A percentile compares a stretch with the other conserved stretches of the same genome.
phyloP scores from a whole-genome alignment of 2,113 vertebrate species.

The Noctilio leporinus region DNA sequence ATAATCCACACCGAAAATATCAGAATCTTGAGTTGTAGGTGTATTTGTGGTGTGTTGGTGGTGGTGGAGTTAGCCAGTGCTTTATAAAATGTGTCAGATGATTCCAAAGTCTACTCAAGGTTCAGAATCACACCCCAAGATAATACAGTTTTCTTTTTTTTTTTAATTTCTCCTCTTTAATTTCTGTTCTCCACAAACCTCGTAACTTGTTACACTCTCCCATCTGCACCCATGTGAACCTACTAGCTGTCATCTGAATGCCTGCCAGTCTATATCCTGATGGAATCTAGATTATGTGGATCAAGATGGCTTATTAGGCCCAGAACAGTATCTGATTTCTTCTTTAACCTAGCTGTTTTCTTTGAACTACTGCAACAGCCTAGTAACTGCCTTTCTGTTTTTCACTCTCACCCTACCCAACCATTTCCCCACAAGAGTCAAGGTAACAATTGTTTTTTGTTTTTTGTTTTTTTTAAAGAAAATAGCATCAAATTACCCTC shows the following conservation, averaged over 20 bases:
- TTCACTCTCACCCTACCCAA: neutral
- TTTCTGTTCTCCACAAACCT: neutral
- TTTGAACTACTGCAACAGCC: neutral
- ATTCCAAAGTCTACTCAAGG: neutral
- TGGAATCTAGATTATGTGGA: rapidly evolving
- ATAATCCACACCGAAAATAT: neutral
- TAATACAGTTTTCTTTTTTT: neutral
- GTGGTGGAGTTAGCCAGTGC: neutral
- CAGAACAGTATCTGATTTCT: neutral
- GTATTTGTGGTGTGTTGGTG: neutral
- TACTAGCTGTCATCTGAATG: neutral
- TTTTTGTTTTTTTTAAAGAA: neutral
- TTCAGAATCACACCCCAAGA: neutral
- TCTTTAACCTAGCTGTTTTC: neutral
- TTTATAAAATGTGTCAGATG: neutral
- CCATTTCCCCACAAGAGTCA: rapidly evolving
- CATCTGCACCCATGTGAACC: rapidly evolving
- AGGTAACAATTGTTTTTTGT: too few species aligned
- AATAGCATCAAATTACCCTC: neutral
- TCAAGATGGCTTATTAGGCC: neutral
- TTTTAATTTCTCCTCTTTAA: neutral
- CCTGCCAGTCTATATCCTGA: neutral
- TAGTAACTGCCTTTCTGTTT: neutral
- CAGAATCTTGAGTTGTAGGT: neutral
- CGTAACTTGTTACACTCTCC: neutral